phyloP scores from a whole-genome alignment of 2,113 vertebrate genomes.

The Cheilinus undulatus region DNA sequence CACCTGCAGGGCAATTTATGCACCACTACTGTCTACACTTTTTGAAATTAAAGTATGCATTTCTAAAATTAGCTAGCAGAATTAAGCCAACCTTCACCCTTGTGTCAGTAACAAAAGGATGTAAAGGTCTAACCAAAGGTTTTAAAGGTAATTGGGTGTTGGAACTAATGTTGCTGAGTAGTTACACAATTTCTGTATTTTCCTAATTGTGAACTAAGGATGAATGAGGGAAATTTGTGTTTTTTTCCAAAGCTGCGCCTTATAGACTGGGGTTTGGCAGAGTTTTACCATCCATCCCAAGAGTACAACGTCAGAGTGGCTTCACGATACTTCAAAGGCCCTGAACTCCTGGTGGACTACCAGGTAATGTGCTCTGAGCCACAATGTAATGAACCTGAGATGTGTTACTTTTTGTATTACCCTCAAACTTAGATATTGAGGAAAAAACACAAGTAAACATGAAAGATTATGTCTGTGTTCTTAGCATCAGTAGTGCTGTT shows the following conservation, averaged over 20 bases:
- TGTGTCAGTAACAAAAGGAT: too few relatives aligned
- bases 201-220: neutral
- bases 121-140: neutral
- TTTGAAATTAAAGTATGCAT: neutral
- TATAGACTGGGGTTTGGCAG: slow-evolving; percentile 98
- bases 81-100: too few relatives aligned
- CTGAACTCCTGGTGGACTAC: slow-evolving; percentile 98
- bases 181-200: neutral
- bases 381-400: neutral
- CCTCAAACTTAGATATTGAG: neutral
- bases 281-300: slow-evolving; percentile 98
- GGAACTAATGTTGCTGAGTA: too few relatives aligned
- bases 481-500: slow-evolving; percentile 48
- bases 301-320: slow-evolving; percentile 99
- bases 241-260: slow-evolving; percentile 89
- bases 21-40: neutral
- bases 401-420: neutral
- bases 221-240: slow-evolving; percentile 22
- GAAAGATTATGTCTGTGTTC: slow-evolving; percentile 13
- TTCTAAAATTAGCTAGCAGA: slow-evolving; percentile 40
- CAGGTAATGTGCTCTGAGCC: slow-evolving; percentile 83
- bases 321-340: slow-evolving; percentile 98
- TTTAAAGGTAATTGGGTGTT: too few relatives aligned
- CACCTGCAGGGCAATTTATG: too few relatives aligned
- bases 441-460: neutral